Evolutionary conservation across 2,797 vertebrate genomes (phyloP).

Genomic region (Bovichtus variegatus): DNA sequence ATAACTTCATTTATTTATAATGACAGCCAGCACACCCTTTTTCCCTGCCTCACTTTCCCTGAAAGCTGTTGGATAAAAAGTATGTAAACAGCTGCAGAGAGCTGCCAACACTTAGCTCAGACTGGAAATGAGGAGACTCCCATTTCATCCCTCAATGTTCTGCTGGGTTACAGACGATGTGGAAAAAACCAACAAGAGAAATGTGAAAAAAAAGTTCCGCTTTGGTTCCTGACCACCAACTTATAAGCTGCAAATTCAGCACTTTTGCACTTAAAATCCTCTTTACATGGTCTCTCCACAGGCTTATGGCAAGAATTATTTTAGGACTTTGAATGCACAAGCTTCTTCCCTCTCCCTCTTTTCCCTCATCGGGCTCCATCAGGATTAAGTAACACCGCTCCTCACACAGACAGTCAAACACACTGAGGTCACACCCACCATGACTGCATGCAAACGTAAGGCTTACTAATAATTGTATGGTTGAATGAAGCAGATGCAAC

Average conservation of each 20-base stretch:
- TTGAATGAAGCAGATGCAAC: neutral
- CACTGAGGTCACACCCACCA: slow-evolving; percentile 13
- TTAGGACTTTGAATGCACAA: slow-evolving; percentile 11
- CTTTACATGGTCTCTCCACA: slow-evolving; percentile 13
- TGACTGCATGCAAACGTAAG: neutral
- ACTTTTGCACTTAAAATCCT: slow-evolving; percentile 36
- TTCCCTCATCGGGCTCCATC: slow-evolving; percentile 35
- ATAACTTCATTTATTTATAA: slow-evolving; percentile 19
- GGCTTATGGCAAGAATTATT: slow-evolving; percentile 16
- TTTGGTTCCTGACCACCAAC: slow-evolving; percentile 16
- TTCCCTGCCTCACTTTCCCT: slow-evolving; percentile 20
- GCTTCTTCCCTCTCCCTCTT: slow-evolving; percentile 19
- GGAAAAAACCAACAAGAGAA: slow-evolving; percentile 41
- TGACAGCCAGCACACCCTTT: slow-evolving; percentile 14
- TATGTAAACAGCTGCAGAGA: slow-evolving; percentile 33
- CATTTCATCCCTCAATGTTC: slow-evolving; percentile 23
- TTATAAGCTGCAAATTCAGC: slow-evolving; percentile 37
- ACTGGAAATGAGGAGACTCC: slow-evolving; percentile 38
- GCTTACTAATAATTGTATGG: neutral
- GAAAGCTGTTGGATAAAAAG: slow-evolving; percentile 32
- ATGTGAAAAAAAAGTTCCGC: slow-evolving; percentile 8
- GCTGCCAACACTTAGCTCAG: slow-evolving; percentile 49
- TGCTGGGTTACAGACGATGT: slow-evolving; percentile 18
- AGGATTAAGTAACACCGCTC: slow-evolving; percentile 37
- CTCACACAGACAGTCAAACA: slow-evolving; percentile 18